A percentile compares a stretch with the other conserved stretches of the same genome.
These are phyloP conservation scores for Aradus depressus DNA, from an alignment of 2,888 invertebrate genomes.

Conservation along the genomic window DNA sequence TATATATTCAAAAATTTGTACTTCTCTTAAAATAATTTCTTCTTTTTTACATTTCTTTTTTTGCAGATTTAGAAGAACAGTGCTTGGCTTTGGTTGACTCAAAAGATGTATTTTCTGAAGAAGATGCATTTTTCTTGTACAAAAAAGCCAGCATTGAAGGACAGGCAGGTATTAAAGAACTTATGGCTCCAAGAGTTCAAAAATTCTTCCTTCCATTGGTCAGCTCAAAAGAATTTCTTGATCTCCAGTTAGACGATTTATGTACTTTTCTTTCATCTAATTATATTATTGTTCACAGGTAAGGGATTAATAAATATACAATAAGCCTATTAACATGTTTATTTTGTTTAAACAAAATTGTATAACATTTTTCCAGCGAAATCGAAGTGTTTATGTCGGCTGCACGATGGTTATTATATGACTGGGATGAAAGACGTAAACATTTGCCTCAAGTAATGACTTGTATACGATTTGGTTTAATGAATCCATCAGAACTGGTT, in stretches of 20 bases:
- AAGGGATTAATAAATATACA: not conserved
- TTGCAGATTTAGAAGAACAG: slow-evolving; percentile 57
- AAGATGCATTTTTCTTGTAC: slow-evolving; percentile 59
- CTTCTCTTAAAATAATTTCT: too few species aligned
- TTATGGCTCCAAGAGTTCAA: slow-evolving; percentile 63
- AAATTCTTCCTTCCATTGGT: slow-evolving; percentile 65
- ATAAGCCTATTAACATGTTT: not conserved
- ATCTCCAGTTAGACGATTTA: slow-evolving; percentile 53
- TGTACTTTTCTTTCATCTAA: slow-evolving; percentile 57
- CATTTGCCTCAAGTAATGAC: slow-evolving; percentile 50
- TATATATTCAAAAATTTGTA: too few species aligned
- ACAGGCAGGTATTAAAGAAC: slow-evolving; percentile 51
- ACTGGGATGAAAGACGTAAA: slow-evolving; percentile 52
- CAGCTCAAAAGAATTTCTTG: slow-evolving; percentile 60
- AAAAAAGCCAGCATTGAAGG: slow-evolving; percentile 46
- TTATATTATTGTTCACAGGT: slow-evolving; percentile 49
- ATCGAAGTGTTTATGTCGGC: slow-evolving; percentile 71
- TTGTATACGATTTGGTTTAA: slow-evolving; percentile 65
- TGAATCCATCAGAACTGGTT: slow-evolving; percentile 69
- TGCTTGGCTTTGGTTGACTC: slow-evolving; percentile 66
- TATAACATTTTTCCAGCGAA: slow-evolving; percentile 40
- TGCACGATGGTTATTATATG: slow-evolving; percentile 62
- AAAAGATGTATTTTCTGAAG: slow-evolving; percentile 56
- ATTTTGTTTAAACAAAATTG: not conserved
- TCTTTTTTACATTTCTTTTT: not conserved